Percentiles rank a stretch among this genome's conserved stretches.
phyloP scores from a whole-genome alignment of 2,113 vertebrate genomes.

The Dendropsophus ebraccatus region DNA sequence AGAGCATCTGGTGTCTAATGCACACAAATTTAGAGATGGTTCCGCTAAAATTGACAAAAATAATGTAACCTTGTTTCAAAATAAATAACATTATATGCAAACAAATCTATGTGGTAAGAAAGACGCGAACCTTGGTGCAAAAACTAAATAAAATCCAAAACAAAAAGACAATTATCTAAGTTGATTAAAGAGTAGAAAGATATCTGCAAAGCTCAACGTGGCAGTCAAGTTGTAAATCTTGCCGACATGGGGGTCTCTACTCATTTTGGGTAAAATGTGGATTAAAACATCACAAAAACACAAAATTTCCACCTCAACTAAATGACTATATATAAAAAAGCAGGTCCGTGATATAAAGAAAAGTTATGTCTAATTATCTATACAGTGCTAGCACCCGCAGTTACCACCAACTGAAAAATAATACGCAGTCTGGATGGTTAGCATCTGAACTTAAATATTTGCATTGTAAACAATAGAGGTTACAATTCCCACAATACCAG shows the following conservation, averaged over 20 bases:
- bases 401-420: not conserved
- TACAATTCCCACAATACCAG: not conserved
- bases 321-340: too few species aligned
- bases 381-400: not conserved
- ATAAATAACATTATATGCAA: not conserved
- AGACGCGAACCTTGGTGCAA: too few species aligned
- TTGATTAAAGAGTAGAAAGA: too few species aligned
- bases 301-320: too few species aligned
- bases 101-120: not conserved
- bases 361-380: not conserved
- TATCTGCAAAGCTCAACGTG: too few species aligned
- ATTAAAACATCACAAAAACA: too few species aligned
- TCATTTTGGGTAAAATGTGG: too few species aligned
- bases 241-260: too few species aligned
- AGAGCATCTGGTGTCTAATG: conserved; percentile 28
- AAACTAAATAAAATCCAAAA: too few species aligned
- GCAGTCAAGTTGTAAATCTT: too few species aligned
- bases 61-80: not conserved
- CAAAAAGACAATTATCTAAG: too few species aligned
- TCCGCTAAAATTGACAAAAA: not conserved
- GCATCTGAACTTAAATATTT: not conserved
- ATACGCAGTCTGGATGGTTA: not conserved
- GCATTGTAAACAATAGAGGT: not conserved
- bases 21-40: not conserved
- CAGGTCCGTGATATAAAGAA: too few species aligned